Conservation (phyloP, 2,888 invertebrate species). For the Corbicula japonica region DNA sequence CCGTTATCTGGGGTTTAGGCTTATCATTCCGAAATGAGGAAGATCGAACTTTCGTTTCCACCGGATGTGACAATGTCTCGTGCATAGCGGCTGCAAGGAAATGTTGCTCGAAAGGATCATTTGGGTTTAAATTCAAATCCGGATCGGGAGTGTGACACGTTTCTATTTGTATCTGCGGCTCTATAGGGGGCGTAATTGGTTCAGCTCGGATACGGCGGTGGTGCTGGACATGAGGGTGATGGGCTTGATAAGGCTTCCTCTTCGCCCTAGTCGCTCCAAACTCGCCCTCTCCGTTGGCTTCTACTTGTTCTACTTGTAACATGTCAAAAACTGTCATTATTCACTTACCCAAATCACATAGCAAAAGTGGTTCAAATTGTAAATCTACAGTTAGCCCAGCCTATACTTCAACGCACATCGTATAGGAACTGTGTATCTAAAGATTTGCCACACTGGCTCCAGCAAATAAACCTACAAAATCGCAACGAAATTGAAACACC, state of each 20-base stretch:
- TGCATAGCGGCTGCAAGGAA: constrained; percentile 57
- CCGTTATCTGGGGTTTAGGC: constrained; percentile 49
- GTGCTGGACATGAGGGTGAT: constrained; percentile 62
- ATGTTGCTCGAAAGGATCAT: constrained; percentile 65
- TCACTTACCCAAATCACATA: not conserved
- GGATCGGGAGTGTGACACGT: constrained; percentile 30
- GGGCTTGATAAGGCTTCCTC: constrained; percentile 55
- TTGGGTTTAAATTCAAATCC: constrained; percentile 44
- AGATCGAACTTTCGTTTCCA: constrained; percentile 42
- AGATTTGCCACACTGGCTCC: too few relatives aligned
- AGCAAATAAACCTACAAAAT: too few relatives aligned
- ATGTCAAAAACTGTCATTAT: constrained; percentile 56
- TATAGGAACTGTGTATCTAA: too few relatives aligned
- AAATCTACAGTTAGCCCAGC: too few relatives aligned
- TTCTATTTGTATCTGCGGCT: constrained; percentile 45
- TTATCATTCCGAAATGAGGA: constrained; percentile 66
- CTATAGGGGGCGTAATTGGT: constrained; percentile 24
- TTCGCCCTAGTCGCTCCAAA: constrained; percentile 8
- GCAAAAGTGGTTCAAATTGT: too few relatives aligned
- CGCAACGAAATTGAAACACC: too few relatives aligned
- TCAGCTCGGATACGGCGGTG: constrained; percentile 52
- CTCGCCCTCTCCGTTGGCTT: constrained; percentile 31
- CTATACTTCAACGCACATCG: too few relatives aligned
- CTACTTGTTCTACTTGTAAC: constrained; percentile 44
- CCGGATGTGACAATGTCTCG: not conserved